Conservation (phyloP, 2,888 invertebrate genomes). For the Torymus texanus region DNA sequence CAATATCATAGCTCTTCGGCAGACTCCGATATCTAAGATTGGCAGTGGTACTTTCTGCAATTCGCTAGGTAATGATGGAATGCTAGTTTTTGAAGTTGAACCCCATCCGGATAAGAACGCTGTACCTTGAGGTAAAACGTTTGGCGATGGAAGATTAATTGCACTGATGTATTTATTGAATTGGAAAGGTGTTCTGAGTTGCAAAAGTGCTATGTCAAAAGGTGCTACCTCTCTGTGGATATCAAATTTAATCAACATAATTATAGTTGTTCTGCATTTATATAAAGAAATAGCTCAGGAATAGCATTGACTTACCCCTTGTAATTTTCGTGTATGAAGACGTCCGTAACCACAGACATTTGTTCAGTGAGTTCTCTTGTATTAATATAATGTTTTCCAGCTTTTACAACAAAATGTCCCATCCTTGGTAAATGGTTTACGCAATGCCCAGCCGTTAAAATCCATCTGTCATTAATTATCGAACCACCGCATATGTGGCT, state of each 20-base stretch:
- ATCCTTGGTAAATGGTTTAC: constrained; percentile 63
- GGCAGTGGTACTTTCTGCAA: background rate
- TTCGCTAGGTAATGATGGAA: background rate
- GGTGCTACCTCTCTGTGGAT: constrained; percentile 64
- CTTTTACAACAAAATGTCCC: constrained; percentile 61
- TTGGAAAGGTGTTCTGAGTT: constrained; percentile 67
- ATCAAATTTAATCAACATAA: constrained; percentile 63
- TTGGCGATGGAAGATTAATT: constrained; percentile 69
- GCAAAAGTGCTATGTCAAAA: constrained; percentile 77
- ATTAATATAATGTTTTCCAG: constrained; percentile 60
- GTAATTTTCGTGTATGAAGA: constrained; percentile 66
- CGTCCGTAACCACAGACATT: constrained; percentile 63
- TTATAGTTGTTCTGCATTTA: background rate
- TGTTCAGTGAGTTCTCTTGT: constrained; percentile 69
- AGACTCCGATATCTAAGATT: background rate
- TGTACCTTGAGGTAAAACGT: background rate
- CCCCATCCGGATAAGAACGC: constrained; percentile 4
- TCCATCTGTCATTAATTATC: constrained; percentile 63
- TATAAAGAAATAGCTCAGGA: no score
- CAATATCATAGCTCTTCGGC: no score
- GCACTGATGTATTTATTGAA: constrained; percentile 69
- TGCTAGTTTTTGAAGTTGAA: background rate
- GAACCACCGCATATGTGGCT: constrained; percentile 72
- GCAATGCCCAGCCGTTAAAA: constrained; percentile 70
- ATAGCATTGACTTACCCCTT: no score